Evolutionary conservation across 2,888 invertebrate genomes (phyloP), one percentile per base, ranked within the genome.

Genomic region (Hedychridium roseum): DNA sequence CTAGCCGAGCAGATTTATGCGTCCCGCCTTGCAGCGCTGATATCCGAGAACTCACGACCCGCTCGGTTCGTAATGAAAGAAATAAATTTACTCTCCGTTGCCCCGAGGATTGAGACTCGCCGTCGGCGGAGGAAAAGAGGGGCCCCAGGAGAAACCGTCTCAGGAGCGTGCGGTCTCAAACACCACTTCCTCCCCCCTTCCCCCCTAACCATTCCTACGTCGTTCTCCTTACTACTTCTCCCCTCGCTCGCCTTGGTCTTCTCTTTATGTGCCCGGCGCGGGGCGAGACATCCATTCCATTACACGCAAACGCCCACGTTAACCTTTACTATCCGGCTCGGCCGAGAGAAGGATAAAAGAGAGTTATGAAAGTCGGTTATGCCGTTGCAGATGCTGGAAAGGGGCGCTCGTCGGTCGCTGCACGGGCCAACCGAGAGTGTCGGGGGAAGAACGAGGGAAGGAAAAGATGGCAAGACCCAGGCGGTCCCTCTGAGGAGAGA

Each of bases 11-110:
- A 77, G 78, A 78, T 78, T 78, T 78, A 78, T 78, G 75, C 73
- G 71, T 63, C 69, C 72, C 71, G 74, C 70, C 74, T 77, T 66
- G 74, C 71, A 70, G 68, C 66, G 71, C 71, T 76, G 78, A 78
- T 77, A 78, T 74, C 75, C 74, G 70, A 76, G 77, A 76, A 76
- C 76, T 75, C 74, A 73, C 73, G 71, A 74, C 69, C 72, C 68
- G 73, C 68, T 76, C 66, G 66, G 70, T 73, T 70, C 72, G 76
- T 78, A 78, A 78, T 78, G 78, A 77, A 78, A 78, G 78, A 78
- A 78, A 79, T 79, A 78, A 78, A 78, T 78, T 77, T 70, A 73
- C 72, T 65, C 66, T 66, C 44, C 64, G 55, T 44, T 58, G 57
- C 61, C 64, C 60, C 58, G 48, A 63, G 68, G 70, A 71, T 66